Base-by-base conservation (phyloP, 2,888 invertebrate species). In the Rotaria magnacalcarata region DNA sequence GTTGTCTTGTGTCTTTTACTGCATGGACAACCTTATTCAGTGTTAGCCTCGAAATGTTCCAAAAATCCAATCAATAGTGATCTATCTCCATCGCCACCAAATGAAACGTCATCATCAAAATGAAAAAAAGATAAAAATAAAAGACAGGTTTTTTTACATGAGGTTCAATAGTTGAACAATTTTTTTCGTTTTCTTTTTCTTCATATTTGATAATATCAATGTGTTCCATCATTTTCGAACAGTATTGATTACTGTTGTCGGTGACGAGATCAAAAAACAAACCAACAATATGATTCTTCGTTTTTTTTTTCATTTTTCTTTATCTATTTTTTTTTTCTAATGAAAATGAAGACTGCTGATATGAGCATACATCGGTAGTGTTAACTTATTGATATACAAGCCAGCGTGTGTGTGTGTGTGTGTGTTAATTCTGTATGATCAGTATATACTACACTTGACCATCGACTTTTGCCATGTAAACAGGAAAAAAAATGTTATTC, bases 1-100 rank as follows among this genome's bases (percentile, higher is more conserved):
- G 97, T 96, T 6, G 94, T 97, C 58, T 92, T 97, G 60, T 93
- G 97, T 86, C 95, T 95, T 90, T 93, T 96, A 87, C 91, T 94
- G 58, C 93, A 91, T 75, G 91, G 91, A 19, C 89, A 89, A 85
- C 89, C 90, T 19, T 92, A 92, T 87, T 90, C 91, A 85, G 90
- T 91, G 86, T 88, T 92, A 85, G 90, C 90, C 14, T 89, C 89
- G 47, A 89, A 89, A 85, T 92, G 92, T 88, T 80, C 80, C 24
- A 80, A 80, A 14, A 47, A n/a, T 47, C 11, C n/a, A 47, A 24
- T 47, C 3, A 80, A 80, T 80, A 47, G 47, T 80, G 80, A 80
- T 47, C 2, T 6, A 34, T 67, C 60, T 14, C n/a, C 60, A n/a
- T 27, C 67, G 19, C 34, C 67, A 34, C 34, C 67, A 27, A 2